These are phyloP conservation scores for Drosophila ficusphila DNA, from an alignment of 1,140 invertebrate species.

Conservation along the genomic window DNA sequence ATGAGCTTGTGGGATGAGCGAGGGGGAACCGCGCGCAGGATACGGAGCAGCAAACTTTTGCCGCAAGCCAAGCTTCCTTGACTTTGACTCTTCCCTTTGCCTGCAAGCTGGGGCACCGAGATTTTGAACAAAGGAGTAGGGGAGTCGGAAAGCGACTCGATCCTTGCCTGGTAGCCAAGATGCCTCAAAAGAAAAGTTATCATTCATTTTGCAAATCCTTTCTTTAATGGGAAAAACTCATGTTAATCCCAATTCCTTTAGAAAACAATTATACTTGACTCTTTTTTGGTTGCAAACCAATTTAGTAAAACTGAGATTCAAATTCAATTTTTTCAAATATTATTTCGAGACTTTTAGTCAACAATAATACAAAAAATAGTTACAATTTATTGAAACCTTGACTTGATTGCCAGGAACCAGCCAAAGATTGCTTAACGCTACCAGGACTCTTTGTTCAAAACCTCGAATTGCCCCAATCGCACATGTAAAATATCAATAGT, in stretches of 20 bases:
- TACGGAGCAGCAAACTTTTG: conserved; percentile 51
- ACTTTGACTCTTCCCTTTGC: conserved; percentile 14
- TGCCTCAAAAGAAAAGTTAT: neutral
- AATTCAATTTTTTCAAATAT: neutral
- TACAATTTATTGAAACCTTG: too few species aligned
- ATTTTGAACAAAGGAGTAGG: neutral
- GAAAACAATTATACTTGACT: too few species aligned
- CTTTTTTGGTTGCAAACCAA: neutral
- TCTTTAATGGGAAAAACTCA: too few species aligned
- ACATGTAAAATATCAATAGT: conserved; percentile 42
- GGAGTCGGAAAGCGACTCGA: neutral
- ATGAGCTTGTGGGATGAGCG: neutral
- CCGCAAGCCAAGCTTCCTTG: conserved; percentile 51
- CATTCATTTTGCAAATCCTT: too few species aligned
- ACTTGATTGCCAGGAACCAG: neutral
- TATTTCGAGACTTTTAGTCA: neutral
- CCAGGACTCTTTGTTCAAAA: conserved; percentile 1
- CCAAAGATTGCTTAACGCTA: neutral
- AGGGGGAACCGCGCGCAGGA: neutral
- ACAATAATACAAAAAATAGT: neutral
- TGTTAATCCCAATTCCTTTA: too few species aligned
- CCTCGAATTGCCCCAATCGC: neutral
- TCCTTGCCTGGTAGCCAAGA: neutral
- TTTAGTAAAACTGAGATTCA: neutral
- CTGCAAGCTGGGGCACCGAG: neutral